Conservation (phyloP, 1,140 invertebrate species). For the Lucilia sericata region DNA sequence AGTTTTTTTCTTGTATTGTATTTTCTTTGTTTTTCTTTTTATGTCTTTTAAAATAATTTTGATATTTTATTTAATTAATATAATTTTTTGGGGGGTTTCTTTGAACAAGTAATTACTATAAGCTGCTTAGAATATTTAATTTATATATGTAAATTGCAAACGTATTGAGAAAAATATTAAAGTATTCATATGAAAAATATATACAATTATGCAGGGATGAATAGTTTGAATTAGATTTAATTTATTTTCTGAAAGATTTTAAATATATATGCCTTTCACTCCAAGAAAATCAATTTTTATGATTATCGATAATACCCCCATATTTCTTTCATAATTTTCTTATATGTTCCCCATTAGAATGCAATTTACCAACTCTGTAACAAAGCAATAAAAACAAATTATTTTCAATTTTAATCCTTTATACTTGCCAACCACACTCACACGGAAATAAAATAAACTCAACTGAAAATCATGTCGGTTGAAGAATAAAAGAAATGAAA, state of each 20-base stretch:
- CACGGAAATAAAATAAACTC: not conserved
- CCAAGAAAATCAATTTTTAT: too few species aligned
- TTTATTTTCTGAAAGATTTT: too few species aligned
- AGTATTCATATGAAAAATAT: too few species aligned
- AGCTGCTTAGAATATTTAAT: conserved; percentile 36
- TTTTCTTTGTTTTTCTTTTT: not conserved
- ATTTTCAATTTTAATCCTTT: conserved; percentile 3
- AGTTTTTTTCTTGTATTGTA: not conserved
- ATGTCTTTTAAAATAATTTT: not conserved
- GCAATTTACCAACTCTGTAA: too few species aligned
- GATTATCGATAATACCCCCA: too few species aligned
- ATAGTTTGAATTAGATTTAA: too few species aligned
- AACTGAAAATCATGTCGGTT: not conserved
- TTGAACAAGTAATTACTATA: conserved; percentile 25
- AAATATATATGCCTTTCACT: too few species aligned
- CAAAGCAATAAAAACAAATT: not conserved
- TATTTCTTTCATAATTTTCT: too few species aligned
- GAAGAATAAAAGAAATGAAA: not conserved
- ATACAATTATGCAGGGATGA: too few species aligned
- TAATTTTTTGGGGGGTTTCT: not conserved
- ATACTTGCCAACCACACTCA: not conserved
- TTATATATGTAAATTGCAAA: not conserved
- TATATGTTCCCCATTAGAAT: too few species aligned
- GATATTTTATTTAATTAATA: not conserved
- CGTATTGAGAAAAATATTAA: not conserved